Evolutionary conservation across 1,140 invertebrate species (phyloP).

Genomic region (Schlechtendalia chinensis): DNA sequence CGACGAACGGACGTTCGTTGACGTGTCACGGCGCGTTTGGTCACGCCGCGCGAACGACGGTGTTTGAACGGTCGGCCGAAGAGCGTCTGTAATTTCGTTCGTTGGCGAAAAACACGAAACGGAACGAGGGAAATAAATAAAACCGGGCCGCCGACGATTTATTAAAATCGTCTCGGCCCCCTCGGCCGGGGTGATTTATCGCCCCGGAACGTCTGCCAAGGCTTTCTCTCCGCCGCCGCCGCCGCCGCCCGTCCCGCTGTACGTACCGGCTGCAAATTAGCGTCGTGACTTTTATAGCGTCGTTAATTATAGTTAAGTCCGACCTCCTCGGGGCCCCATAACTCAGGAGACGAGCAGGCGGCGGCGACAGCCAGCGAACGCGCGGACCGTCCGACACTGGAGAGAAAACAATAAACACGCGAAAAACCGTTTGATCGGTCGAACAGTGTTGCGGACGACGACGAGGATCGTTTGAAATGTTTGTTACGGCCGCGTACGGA

Average conservation of each 20-base stretch:
- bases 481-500: background rate
- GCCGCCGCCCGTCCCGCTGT: background rate
- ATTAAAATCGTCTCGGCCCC: constrained; percentile 44
- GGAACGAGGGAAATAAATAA: background rate
- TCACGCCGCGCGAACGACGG: no score
- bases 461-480: no score
- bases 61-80: background rate
- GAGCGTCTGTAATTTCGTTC: constrained; percentile 4
- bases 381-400: background rate
- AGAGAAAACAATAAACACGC: no score
- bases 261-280: constrained; percentile 47
- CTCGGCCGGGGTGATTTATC: constrained; percentile 35
- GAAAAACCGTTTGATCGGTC: constrained; percentile 25
- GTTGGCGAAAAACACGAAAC: no score
- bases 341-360: constrained; percentile 33
- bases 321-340: constrained; percentile 42
- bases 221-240: background rate
- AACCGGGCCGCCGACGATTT: constrained; percentile 22
- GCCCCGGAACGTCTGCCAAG: constrained; percentile 39
- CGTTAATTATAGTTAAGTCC: constrained; percentile 47
- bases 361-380: background rate
- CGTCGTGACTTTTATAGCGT: constrained; percentile 49
- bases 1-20: no score
- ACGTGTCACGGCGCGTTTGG: no score
- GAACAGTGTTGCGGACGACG: no score